Conservation (phyloP, 2,113 vertebrate genomes). For the Ciconia stormi region DNA sequence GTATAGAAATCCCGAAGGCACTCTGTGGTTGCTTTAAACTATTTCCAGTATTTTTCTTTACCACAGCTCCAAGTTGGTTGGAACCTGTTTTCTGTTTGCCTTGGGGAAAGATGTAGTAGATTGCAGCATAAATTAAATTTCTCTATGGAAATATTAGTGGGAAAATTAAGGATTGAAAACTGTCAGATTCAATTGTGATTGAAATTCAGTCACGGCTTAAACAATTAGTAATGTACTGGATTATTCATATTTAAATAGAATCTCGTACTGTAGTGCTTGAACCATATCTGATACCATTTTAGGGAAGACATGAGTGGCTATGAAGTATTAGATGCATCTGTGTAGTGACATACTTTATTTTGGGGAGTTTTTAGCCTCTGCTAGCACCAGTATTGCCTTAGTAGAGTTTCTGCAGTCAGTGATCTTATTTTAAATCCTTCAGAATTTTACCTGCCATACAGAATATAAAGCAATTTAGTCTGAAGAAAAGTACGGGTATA, state of each 20-base stretch:
- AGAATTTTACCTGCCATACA: background rate
- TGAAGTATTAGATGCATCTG: background rate
- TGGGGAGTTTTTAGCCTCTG: background rate
- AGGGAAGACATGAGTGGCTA: background rate
- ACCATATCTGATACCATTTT: background rate
- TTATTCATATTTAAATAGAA: background rate
- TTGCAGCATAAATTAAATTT: background rate
- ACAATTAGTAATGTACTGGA: background rate
- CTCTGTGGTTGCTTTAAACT: background rate
- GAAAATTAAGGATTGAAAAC: background rate
- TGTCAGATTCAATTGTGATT: background rate
- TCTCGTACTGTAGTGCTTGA: background rate
- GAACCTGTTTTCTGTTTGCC: background rate
- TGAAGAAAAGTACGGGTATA: background rate
- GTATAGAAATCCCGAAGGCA: background rate
- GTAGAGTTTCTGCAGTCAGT: background rate
- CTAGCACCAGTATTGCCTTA: background rate
- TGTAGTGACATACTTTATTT: background rate
- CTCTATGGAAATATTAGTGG: background rate
- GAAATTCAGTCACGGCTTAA: background rate
- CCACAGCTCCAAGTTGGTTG: background rate
- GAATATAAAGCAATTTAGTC: background rate
- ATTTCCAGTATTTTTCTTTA: background rate
- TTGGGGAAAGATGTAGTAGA: background rate
- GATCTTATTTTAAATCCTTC: background rate